phyloP scores from a whole-genome alignment of 2,797 vertebrate species.

The Denticeps clupeoides region DNA sequence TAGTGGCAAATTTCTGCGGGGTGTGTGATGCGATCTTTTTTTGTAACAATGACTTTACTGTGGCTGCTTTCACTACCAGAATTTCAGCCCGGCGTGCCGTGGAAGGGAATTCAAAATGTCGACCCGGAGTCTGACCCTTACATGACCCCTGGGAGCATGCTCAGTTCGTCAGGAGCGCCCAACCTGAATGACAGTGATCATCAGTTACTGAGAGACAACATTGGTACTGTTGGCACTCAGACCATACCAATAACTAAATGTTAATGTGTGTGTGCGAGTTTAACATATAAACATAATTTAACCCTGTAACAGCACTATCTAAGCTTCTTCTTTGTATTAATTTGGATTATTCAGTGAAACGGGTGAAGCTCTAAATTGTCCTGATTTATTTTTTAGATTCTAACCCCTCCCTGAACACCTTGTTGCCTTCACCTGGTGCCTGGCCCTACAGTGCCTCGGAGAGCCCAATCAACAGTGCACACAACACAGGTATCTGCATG shows the following conservation, averaged over 20 bases:
- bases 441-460: slow-evolving; percentile 94
- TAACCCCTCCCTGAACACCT: slow-evolving; percentile 91
- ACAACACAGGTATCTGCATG: slow-evolving; percentile 70
- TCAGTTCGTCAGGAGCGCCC: slow-evolving; percentile 82
- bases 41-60: too few species aligned
- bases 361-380: too few species aligned
- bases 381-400: slow-evolving; percentile 74
- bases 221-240: too few species aligned
- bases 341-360: slow-evolving; percentile 1
- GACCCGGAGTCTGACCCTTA: slow-evolving; percentile 97
- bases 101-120: slow-evolving; percentile 97
- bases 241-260: background rate
- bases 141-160: slow-evolving; percentile 95
- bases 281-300: too few species aligned
- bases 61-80: slow-evolving; percentile 48
- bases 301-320: too few species aligned
- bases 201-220: slow-evolving; percentile 97
- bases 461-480: slow-evolving; percentile 79
- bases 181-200: slow-evolving; percentile 95
- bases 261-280: too few species aligned
- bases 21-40: too few species aligned
- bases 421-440: slow-evolving; percentile 95
- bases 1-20: too few species aligned
- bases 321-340: background rate
- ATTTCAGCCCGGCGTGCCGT: slow-evolving; percentile 97